A percentile compares a stretch with the other conserved stretches of the same genome.
phyloP scores from a whole-genome alignment of 2,888 invertebrate genomes.

The Drosophila anomelani region DNA sequence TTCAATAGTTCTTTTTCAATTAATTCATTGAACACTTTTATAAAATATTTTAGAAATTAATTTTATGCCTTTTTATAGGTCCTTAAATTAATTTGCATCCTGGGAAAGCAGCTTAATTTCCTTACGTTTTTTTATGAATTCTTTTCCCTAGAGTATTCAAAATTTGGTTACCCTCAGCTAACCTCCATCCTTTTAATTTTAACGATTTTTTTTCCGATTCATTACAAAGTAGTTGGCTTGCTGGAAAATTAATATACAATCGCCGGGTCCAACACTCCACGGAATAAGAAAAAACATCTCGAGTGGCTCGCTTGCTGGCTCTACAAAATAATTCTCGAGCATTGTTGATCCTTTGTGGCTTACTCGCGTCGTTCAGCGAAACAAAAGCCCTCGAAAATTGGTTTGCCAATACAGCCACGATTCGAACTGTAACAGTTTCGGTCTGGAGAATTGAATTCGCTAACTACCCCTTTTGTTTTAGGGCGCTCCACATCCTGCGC shows the following conservation, averaged over 20 bases:
- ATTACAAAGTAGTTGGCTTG: constrained; percentile 64
- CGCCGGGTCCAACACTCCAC: constrained; percentile 27
- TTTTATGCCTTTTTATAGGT: not conserved
- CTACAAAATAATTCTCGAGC: constrained; percentile 75
- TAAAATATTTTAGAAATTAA: not conserved
- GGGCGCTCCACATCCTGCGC: constrained; percentile 56
- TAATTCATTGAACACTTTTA: not conserved
- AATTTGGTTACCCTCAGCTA: not conserved
- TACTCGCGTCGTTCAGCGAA: constrained; percentile 72
- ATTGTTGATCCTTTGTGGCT: constrained; percentile 80
- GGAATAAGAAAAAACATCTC: constrained; percentile 13
- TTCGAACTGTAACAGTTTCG: constrained; percentile 31
- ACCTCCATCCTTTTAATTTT: not conserved
- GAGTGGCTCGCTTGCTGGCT: constrained; percentile 62
- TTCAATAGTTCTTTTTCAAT: too few relatives aligned
- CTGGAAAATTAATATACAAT: constrained; percentile 64
- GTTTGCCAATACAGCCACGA: constrained; percentile 67
- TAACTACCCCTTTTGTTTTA: constrained; percentile 76
- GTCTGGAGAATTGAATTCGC: constrained; percentile 10
- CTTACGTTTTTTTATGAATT: not conserved
- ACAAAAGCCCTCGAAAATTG: constrained; percentile 79
- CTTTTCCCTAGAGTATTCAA: constrained; percentile 2
- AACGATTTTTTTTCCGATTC: constrained; percentile 4
- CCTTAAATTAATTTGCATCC: not conserved
- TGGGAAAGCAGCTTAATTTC: not conserved